Evolutionary conservation across 2,113 vertebrate species (phyloP), one percentile per base, ranked within the genome.

Genomic region (Aramus guarauna): DNA sequence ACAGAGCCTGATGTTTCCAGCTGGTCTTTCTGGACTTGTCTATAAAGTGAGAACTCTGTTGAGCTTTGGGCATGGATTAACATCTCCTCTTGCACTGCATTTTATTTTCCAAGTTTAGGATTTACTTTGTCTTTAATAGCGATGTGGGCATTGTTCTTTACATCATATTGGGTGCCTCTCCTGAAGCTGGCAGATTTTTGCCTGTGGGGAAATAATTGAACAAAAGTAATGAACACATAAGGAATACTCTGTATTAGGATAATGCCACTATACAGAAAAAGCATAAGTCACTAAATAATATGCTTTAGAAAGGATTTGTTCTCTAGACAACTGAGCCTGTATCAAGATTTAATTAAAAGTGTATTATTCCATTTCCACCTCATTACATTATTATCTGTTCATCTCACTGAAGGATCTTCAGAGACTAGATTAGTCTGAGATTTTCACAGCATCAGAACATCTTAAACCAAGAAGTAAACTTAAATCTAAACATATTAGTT

Each of bases 301-400:
- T 36, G 18, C 30, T 78, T 94, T 74, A 66, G 48, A 86, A 86
- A 68, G 15, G 47, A 71, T 59, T 80, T 68, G 72, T 43, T 50
- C 37, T 26, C 75, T 50, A 78, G 77, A 64, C 23, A 87, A 24
- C 15, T 36, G 68, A 85, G n/a, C 23, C 71, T 89, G 11, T 56
- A 80, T 48, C 26, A 88, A 96, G 73, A 79, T 75, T 77, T 88
- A 88, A 85, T 94, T 69, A 68, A 48, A 93, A 92, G 62, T 60
- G 6, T 45, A 58, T 64, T 90, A 52, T 85, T 93, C 56, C 20
- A 19, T 85, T 92, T 89, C 30, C 19, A 56, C 23, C 75, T 94
- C 29, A 74, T 87, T 94, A 73, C 16, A 10, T 60, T 81, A 63
- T 56, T 73, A 69, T 79, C 34, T 78, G 7, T 84, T 94, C 39